Percentiles rank a stretch among this genome's conserved stretches.
phyloP scores from a whole-genome alignment of 2,797 vertebrate genomes.

The Acestrorhynchus altus region DNA sequence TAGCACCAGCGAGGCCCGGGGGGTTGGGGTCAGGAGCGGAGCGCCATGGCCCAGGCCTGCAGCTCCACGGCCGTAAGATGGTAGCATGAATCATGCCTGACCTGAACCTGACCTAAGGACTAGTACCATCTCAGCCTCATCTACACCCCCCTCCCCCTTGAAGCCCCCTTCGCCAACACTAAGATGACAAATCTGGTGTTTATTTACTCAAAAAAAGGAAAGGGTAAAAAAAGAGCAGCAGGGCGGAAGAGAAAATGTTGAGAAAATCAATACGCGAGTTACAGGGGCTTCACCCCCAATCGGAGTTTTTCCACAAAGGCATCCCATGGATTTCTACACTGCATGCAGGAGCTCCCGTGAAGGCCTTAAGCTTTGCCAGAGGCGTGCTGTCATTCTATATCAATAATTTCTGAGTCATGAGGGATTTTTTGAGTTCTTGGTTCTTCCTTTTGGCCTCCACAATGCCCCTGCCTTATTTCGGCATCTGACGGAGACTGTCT shows the following conservation, averaged over 20 bases:
- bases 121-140: conserved; percentile 58
- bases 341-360: neutral
- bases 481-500: too few relatives aligned
- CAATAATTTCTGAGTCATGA: neutral
- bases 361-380: neutral
- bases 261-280: conserved; percentile 81
- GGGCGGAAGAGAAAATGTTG: conserved; percentile 74
- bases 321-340: conserved; percentile 20
- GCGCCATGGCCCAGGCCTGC: conserved; percentile 67
- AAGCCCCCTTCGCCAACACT: conserved; percentile 67
- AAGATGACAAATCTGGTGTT: conserved; percentile 86
- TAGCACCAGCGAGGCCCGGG: conserved; percentile 79
- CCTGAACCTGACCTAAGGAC: conserved; percentile 64
- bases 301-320: conserved; percentile 61
- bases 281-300: conserved; percentile 67
- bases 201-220: conserved; percentile 81
- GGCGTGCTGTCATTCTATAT: neutral
- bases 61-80: conserved; percentile 81
- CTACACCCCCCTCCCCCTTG: conserved; percentile 36
- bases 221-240: conserved; percentile 66
- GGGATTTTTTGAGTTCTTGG: too few relatives aligned
- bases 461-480: too few relatives aligned
- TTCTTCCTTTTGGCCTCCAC: too few relatives aligned
- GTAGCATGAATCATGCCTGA: conserved; percentile 83
- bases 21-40: conserved; percentile 76